Conservation (phyloP, 2,797 vertebrate genomes). For the Hyperoplus immaculatus region DNA sequence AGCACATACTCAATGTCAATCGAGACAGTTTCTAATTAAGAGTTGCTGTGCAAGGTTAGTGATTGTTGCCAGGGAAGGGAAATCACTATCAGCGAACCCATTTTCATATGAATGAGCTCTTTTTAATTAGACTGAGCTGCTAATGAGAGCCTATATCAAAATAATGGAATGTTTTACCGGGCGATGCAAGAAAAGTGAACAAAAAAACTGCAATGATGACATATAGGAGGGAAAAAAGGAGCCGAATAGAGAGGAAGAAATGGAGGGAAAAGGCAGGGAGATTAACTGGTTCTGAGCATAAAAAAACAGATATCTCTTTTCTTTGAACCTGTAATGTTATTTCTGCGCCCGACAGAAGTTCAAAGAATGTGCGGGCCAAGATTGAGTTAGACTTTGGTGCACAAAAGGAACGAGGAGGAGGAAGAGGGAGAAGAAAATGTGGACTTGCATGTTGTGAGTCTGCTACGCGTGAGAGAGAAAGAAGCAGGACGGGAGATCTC, state of each 20-base stretch:
- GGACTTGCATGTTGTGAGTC: conserved; percentile 62
- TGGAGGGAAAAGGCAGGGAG: conserved; percentile 58
- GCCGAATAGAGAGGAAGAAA: conserved; percentile 55
- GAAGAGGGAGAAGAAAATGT: conserved; percentile 72
- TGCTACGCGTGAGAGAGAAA: conserved; percentile 32
- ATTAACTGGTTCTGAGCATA: conserved; percentile 74
- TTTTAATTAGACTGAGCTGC: conserved; percentile 87
- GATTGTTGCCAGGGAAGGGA: conserved; percentile 84
- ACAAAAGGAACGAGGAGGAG: conserved; percentile 72
- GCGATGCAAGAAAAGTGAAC: conserved; percentile 66
- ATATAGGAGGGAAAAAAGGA: conserved; percentile 68
- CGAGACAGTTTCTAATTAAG: conserved; percentile 88
- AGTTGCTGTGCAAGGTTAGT: conserved; percentile 81
- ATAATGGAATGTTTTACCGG: conserved; percentile 84
- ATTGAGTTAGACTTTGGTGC: conserved; percentile 77
- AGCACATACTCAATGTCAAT: conserved; percentile 78
- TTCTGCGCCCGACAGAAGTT: conserved; percentile 80
- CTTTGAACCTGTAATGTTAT: conserved; percentile 85
- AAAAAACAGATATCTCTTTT: conserved; percentile 79
- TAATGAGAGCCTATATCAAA: conserved; percentile 88
- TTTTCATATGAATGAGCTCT: conserved; percentile 88
- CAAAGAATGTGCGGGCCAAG: conserved; percentile 76
- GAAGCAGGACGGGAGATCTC: conserved; percentile 69
- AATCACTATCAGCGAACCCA: conserved; percentile 85
- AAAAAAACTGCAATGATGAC: conserved; percentile 65